phyloP scores from a whole-genome alignment of 2,113 vertebrate genomes.

The Lagopus muta region DNA sequence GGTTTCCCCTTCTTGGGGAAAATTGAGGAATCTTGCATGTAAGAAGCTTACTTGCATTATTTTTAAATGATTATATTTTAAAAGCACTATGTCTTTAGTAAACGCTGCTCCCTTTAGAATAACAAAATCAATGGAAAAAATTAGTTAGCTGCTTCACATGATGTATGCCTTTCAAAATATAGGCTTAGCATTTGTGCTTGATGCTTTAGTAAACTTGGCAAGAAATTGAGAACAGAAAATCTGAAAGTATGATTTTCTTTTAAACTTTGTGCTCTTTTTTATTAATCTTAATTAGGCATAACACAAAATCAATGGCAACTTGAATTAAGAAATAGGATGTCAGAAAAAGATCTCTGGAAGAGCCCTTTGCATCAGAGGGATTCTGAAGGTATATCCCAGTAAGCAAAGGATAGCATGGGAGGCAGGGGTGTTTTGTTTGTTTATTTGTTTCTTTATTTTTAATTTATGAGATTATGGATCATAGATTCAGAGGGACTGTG shows the following conservation, averaged over 20 bases:
- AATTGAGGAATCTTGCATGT: neutral
- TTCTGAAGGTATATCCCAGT: neutral
- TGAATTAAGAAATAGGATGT: neutral
- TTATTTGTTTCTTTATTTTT: neutral
- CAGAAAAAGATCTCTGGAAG: neutral
- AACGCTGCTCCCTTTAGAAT: neutral
- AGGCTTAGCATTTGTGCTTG: neutral
- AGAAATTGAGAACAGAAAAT: neutral
- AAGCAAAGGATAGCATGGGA: neutral
- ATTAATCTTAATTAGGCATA: neutral
- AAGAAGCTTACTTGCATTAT: neutral
- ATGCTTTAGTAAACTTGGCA: neutral
- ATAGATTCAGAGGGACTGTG: neutral
- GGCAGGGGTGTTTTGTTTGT: neutral
- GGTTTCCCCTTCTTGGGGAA: neutral
- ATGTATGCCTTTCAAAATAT: neutral
- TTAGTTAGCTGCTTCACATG: neutral
- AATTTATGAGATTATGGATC: neutral
- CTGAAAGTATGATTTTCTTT: neutral
- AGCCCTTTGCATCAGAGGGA: neutral
- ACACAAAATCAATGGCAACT: constrained; percentile 6
- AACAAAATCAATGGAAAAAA: neutral
- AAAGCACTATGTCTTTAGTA: neutral
- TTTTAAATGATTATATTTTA: neutral
- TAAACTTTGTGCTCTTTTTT: neutral